Conservation (phyloP, 2,888 invertebrate species). For the Cacoxenus indagator region DNA sequence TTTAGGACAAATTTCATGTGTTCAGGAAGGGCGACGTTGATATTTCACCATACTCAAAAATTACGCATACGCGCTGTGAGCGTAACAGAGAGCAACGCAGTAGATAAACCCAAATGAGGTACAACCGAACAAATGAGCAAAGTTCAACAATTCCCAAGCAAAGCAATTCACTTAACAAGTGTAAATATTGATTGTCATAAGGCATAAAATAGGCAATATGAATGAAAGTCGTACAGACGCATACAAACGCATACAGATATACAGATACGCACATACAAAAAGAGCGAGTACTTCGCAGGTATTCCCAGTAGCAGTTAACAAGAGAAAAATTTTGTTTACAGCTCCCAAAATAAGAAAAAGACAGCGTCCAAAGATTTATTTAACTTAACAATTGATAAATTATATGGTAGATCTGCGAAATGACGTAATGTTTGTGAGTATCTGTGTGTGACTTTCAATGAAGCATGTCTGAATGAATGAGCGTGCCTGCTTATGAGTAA, state of each 20-base stretch:
- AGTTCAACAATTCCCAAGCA: background rate
- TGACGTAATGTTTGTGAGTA: background rate
- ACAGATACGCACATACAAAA: background rate
- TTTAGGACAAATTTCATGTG: too few species aligned
- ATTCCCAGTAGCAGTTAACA: background rate
- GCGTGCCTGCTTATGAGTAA: background rate
- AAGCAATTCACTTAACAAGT: slow-evolving; percentile 4
- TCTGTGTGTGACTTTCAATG: background rate
- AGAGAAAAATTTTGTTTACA: background rate
- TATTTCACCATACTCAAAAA: too few species aligned
- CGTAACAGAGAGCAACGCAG: background rate
- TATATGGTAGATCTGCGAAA: background rate
- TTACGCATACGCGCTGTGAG: background rate
- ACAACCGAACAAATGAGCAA: background rate
- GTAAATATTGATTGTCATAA: slow-evolving; percentile 7
- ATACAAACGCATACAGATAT: background rate
- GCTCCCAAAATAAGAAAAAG: background rate
- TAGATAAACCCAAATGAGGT: background rate
- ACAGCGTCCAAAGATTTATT: background rate
- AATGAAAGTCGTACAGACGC: background rate
- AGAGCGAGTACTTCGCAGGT: background rate
- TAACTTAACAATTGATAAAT: background rate
- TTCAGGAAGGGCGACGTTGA: too few species aligned
- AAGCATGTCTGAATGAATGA: background rate
- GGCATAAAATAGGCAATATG: background rate